Percentiles rank a stretch among this genome's conserved stretches.
These are phyloP conservation scores for Actenoides lindsayi DNA, from an alignment of 2,113 vertebrate genomes.

Conservation along the genomic window DNA sequence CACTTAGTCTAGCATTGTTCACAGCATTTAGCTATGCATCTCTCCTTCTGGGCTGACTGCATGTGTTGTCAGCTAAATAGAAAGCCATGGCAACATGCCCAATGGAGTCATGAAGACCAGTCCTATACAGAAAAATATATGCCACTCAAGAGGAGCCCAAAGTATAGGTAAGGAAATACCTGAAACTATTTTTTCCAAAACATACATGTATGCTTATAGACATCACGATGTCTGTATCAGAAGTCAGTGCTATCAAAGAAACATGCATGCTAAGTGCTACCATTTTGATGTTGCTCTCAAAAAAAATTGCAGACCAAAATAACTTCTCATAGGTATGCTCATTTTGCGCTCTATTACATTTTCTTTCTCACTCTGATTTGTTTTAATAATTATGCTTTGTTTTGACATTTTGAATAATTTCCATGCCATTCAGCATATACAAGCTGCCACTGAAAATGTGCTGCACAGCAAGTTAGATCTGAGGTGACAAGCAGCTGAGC, in stretches of 20 bases:
- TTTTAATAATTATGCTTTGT: slow-evolving; percentile 60
- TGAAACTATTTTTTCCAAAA: neutral
- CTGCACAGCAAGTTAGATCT: neutral
- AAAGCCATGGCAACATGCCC: neutral
- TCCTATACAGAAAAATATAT: neutral
- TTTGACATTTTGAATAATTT: slow-evolving; percentile 55
- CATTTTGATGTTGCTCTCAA: neutral
- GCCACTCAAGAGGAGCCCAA: neutral
- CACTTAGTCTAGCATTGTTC: neutral
- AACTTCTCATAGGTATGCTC: slow-evolving; percentile 11
- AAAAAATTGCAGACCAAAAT: slow-evolving; percentile 14
- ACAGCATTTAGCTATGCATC: neutral
- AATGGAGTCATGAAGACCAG: neutral
- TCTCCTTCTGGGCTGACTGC: neutral
- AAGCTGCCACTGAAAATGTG: slow-evolving; percentile 45
- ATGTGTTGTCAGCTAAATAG: neutral
- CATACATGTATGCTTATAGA: neutral
- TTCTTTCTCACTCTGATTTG: neutral
- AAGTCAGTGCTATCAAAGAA: neutral
- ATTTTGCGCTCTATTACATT: slow-evolving; percentile 16
- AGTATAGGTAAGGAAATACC: neutral
- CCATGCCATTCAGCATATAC: slow-evolving; percentile 11
- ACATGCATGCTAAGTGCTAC: neutral
- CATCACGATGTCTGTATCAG: neutral
- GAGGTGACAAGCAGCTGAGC: slow-evolving; percentile 13